Percentiles rank a stretch among this genome's conserved stretches.
Evolutionary conservation across 2,797 vertebrate species (phyloP).

Genomic region (Spheniscus humboldti): DNA sequence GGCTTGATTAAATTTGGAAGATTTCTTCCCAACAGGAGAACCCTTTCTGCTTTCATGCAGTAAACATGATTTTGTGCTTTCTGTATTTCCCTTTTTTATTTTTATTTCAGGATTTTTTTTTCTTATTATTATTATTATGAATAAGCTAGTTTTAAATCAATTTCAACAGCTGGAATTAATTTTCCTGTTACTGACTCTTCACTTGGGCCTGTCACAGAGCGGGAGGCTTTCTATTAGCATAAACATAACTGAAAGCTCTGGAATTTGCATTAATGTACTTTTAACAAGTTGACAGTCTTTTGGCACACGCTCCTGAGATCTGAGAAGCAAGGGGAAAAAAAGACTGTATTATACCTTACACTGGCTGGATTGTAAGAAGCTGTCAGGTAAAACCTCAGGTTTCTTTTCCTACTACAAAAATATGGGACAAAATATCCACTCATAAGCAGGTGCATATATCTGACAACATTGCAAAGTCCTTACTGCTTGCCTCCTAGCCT

Average conservation of each 20-base stretch:
- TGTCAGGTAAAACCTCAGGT: conserved; percentile 69
- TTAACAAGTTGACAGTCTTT: conserved; percentile 75
- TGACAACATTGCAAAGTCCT: conserved; percentile 8
- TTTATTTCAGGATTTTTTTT: conserved; percentile 28
- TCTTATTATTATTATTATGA: conserved; percentile 52
- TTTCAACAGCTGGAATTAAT: conserved; percentile 78
- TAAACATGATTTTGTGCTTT: conserved; percentile 65
- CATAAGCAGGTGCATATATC: conserved; percentile 63
- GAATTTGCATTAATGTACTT: conserved; percentile 77
- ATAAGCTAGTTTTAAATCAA: conserved; percentile 71
- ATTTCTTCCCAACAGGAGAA: conserved; percentile 62
- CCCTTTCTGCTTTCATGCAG: conserved; percentile 49
- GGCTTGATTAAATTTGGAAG: conserved; percentile 67
- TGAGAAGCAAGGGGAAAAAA: conserved; percentile 57
- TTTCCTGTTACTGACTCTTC: conserved; percentile 73
- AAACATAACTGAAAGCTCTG: conserved; percentile 77
- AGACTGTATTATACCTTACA: conserved; percentile 68
- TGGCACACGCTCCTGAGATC: conserved; percentile 70
- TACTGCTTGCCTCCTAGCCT: background rate
- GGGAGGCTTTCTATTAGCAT: conserved; percentile 76
- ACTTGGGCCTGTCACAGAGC: conserved; percentile 71
- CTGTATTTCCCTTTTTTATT: conserved; percentile 36
- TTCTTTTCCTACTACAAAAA: conserved; percentile 61
- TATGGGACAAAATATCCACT: conserved; percentile 40
- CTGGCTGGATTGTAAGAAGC: conserved; percentile 63